Evolutionary conservation across 2,888 invertebrate genomes (phyloP).

Genomic region (Eupithecia dodoneata): DNA sequence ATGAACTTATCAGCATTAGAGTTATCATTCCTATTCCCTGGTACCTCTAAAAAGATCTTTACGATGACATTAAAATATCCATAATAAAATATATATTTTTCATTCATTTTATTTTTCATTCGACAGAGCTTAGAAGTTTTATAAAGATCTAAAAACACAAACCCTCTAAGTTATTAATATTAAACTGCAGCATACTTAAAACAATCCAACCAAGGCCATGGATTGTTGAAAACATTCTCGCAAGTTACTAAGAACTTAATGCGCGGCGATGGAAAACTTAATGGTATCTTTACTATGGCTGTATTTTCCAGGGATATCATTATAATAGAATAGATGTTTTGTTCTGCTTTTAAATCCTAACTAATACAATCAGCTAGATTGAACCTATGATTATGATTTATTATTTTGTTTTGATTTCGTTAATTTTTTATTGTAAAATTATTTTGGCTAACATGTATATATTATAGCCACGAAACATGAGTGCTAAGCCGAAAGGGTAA

Average conservation of each 20-base stretch:
- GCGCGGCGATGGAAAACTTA: constrained; percentile 24
- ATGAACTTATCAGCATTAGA: too few species aligned
- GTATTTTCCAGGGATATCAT: background rate
- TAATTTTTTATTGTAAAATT: too few species aligned
- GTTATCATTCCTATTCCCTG: too few species aligned
- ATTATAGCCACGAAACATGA: too few species aligned
- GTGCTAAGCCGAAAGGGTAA: too few species aligned
- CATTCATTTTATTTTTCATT: too few species aligned
- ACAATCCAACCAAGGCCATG: background rate
- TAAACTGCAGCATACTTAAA: background rate
- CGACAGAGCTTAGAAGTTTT: background rate
- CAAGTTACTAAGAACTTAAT: constrained; percentile 14
- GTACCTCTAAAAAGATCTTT: too few species aligned
- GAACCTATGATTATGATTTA: too few species aligned
- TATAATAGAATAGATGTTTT: background rate
- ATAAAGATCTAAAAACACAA: background rate
- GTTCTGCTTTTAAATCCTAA: background rate
- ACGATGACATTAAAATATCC: too few species aligned
- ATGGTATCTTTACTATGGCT: constrained; percentile 12
- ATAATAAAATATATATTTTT: too few species aligned
- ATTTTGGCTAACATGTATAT: too few species aligned
- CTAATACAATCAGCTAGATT: background rate
- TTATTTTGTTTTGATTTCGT: too few species aligned
- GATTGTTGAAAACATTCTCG: constrained; percentile 8
- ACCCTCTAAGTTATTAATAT: background rate